Evolutionary conservation across 2,113 vertebrate genomes (phyloP), one percentile per base, ranked within the genome.

Genomic region (Electrona antarctica): DNA sequence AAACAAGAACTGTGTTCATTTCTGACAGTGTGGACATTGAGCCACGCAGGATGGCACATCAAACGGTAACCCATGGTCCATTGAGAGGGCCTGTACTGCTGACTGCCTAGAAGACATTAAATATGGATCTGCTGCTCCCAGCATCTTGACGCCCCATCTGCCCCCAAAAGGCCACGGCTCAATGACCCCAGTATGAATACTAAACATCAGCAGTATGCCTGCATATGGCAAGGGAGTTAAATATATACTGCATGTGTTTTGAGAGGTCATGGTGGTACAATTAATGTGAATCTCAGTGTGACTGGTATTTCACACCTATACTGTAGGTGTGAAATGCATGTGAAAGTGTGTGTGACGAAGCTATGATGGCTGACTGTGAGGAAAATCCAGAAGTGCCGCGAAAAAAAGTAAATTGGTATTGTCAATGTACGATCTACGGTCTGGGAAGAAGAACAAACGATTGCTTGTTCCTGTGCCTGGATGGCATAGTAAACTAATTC

Each of bases 81-180:
- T 8, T 56, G 69, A 69, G 71, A 67, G 28, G 45, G 46, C 62
- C 52, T 73, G 68, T 54, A 21, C 57, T 12, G 13, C 68, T 51
- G 68, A 62, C 45, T 21, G 84, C 51, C 54, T 45, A 28, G 45
- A 54, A 77, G 15, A 10, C 60, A 85, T 78, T 69, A 77, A 88
- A 82, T 76, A 83, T 78, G 29, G 76, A 80, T 77, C 8, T 71
- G 64, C 67, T 79, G 50, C 71, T 74, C 80, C 75, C 57, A 60
- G 64, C 50, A 60, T 69, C 58, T 72, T 21, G 81, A 6, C 2
- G 64, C 49, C 63, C 33, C 8, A 54, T 52, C 73, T 78, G 76
- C 41, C 51, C 71, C 52, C 68, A 41, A 64, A 80, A 73, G 63
- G 57, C 62, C 60, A 78, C 54, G 55, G 49, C 73, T 61, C 64